Evolutionary conservation across 2,113 vertebrate genomes (phyloP), one percentile per base, ranked within the genome.

Genomic region (Phrynosoma blainvillii): DNA sequence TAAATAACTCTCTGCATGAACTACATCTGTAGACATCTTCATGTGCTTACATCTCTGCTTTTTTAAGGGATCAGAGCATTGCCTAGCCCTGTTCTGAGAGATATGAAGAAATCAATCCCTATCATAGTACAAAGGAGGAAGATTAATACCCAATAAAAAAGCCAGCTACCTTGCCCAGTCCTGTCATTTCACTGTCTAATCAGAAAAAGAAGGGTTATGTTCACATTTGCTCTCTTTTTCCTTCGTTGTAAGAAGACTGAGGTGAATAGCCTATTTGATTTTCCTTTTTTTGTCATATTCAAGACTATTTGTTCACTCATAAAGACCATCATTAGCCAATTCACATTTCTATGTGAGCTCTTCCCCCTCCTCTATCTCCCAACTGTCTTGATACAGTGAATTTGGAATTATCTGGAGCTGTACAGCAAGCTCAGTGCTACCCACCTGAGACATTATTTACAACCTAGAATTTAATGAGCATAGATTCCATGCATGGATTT

Each of bases 371-470:
- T 5, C 14, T 25, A 20, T 65, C 79, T 27, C 40, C 2, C 18
- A 62, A 16, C 65, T 74, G 6, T 47, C 2, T 18, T 25, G 25
- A 3, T 59, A n/a, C 1, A 47, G 8, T 47, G 30, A 59, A 4
- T 0, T 21, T 42, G 42, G 16, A 83, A 68, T 59, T 87, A 73
- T 79, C 65, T 68, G 25, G n/a, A 8, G 27, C 40, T 66, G n/a
- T 30, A 36, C 77, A 59, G 21, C 21, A 25, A 87, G 52, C 71
- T 59, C 68, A 73, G 5, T 21, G 66, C n/a, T 42, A 42, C 54
- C 32, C 78, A 80, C 78, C 32, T 30, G n/a, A 80, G 78, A 73
- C 68, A 21, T 87, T 80, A 80, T 87, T 80, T 73, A 80, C 85
- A 42, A 40, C 52, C 32, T 42, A 54, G 73, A 81, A 62, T 12